phyloP scores from a whole-genome alignment of 2,888 invertebrate species.

The Ceriagrion tenellum region DNA sequence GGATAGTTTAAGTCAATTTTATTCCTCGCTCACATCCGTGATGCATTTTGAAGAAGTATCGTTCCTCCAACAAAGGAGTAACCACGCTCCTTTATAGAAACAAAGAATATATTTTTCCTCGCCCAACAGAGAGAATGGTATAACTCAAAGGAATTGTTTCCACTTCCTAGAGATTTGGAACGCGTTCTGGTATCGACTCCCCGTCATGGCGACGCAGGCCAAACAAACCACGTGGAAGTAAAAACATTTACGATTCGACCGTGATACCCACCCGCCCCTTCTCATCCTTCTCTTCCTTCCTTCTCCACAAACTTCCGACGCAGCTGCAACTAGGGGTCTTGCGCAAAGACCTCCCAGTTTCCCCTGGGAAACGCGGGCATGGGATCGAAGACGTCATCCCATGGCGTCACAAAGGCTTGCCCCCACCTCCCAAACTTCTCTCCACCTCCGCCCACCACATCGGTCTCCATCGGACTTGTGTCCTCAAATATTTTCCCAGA shows the following conservation, averaged over 20 bases:
- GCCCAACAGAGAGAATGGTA: neutral
- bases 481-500: conserved; percentile 19
- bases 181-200: neutral
- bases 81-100: no score
- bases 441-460: neutral
- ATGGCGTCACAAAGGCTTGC: neutral
- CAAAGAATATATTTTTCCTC: neutral
- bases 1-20: no score
- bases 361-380: neutral
- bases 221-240: neutral
- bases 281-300: neutral
- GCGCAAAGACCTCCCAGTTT: neutral
- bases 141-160: neutral
- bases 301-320: neutral
- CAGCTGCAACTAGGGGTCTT: neutral
- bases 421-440: neutral
- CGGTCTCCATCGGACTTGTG: neutral
- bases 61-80: no score
- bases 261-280: neutral
- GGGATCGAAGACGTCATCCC: neutral
- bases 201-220: neutral
- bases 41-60: neutral
- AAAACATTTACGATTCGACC: neutral
- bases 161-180: neutral
- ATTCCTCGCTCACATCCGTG: neutral